Conservation (phyloP, 2,113 vertebrate species). For the Periophthalmus modestus region DNA sequence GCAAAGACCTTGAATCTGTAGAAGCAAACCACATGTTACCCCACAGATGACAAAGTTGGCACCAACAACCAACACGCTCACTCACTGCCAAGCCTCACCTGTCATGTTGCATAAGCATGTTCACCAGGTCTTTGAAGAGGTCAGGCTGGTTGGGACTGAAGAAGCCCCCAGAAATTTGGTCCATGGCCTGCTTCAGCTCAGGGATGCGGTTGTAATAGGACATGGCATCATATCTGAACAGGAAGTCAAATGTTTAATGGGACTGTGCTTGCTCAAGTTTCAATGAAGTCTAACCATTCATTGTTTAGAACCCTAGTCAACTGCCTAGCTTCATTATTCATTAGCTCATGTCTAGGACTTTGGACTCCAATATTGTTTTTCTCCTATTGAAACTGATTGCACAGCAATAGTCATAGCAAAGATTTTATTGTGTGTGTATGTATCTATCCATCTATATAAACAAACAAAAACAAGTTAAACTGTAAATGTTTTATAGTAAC, state of each 20-base stretch:
- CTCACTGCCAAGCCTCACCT: constrained; percentile 57
- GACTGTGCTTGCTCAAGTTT: too few species aligned
- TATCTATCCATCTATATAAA: too few species aligned
- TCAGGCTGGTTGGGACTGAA: constrained; percentile 85
- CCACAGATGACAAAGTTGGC: neutral
- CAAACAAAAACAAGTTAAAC: too few species aligned
- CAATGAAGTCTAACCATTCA: neutral
- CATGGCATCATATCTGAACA: constrained; percentile 73
- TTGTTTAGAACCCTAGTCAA: too few species aligned
- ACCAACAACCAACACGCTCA: neutral
- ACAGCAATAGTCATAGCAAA: too few species aligned
- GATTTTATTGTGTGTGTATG: too few species aligned
- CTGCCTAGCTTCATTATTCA: neutral
- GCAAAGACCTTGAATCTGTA: constrained; percentile 93
- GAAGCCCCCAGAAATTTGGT: constrained; percentile 86
- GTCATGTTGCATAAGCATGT: constrained; percentile 82
- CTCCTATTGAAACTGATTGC: neutral
- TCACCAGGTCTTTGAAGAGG: constrained; percentile 88
- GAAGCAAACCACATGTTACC: neutral
- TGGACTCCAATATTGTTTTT: neutral
- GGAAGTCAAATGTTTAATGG: neutral
- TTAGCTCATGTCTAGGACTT: neutral
- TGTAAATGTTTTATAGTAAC: neutral
- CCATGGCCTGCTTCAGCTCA: constrained; percentile 85
- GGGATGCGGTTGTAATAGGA: constrained; percentile 87